These are phyloP conservation scores for Petrolisthes manimaculis DNA, from an alignment of 2,888 invertebrate species.

Conservation along the genomic window DNA sequence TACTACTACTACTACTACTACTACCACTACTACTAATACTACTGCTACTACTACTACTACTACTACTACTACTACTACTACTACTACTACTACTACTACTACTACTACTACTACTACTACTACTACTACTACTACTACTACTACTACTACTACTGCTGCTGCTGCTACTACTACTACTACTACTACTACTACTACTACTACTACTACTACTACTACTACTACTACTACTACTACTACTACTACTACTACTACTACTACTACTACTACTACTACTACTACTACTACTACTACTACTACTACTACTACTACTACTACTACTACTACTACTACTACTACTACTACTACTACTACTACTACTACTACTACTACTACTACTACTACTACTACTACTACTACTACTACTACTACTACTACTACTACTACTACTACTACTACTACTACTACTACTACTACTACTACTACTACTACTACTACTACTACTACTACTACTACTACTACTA, in stretches of 20 bases:
- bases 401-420: not conserved
- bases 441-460: too few relatives aligned
- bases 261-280: slow-evolving; percentile 3
- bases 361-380: not conserved
- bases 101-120: not conserved
- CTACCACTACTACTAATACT: not conserved
- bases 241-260: slow-evolving; percentile 3
- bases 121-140: not conserved
- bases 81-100: not conserved
- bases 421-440: not conserved
- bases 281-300: slow-evolving; percentile 3
- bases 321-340: not conserved
- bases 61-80: not conserved
- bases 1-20: slow-evolving; percentile 7
- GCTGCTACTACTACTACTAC: not conserved
- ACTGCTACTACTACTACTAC: not conserved
- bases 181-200: not conserved
- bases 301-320: not conserved
- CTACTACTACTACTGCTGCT: not conserved
- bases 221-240: slow-evolving; percentile 7
- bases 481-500: too few relatives aligned
- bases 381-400: not conserved
- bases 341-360: not conserved
- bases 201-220: slow-evolving; percentile 3
- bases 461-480: too few relatives aligned